Conservation (phyloP, 2,113 vertebrate species). For the Scomber colias region DNA sequence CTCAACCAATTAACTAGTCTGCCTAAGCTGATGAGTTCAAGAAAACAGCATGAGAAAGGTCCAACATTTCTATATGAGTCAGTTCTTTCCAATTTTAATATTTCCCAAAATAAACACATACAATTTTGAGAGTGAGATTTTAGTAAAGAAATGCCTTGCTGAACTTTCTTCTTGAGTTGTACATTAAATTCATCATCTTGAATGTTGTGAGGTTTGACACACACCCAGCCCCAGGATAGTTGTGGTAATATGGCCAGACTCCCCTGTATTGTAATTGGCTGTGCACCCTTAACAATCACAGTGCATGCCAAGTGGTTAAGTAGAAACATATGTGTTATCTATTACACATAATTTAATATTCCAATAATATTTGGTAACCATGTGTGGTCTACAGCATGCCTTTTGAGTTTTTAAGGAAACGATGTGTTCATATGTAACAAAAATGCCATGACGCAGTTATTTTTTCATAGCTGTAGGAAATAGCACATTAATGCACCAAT, state of each 20-base stretch:
- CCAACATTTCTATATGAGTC: background rate
- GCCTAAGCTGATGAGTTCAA: background rate
- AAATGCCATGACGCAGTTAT: background rate
- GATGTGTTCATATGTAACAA: background rate
- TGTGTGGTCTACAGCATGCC: background rate
- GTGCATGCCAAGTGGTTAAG: background rate
- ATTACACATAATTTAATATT: background rate
- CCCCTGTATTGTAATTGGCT: constrained; percentile 1
- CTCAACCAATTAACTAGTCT: too few species aligned
- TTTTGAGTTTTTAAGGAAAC: background rate
- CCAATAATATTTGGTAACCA: background rate
- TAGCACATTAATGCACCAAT: background rate
- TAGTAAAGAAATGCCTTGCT: background rate
- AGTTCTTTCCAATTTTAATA: background rate
- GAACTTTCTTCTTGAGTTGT: background rate
- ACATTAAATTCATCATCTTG: background rate
- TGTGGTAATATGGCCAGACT: constrained; percentile 11
- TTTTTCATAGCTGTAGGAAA: constrained; percentile 14
- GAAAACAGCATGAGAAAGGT: background rate
- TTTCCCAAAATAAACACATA: too few species aligned
- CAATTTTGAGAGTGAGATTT: background rate
- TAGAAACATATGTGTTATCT: background rate
- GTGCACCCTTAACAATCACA: background rate
- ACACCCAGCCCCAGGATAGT: background rate
- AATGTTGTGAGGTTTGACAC: constrained; percentile 3